A percentile compares a stretch with the other conserved stretches of the same genome.
phyloP scores from a whole-genome alignment of 2,113 vertebrate species.

The Geothlypis trichas region DNA sequence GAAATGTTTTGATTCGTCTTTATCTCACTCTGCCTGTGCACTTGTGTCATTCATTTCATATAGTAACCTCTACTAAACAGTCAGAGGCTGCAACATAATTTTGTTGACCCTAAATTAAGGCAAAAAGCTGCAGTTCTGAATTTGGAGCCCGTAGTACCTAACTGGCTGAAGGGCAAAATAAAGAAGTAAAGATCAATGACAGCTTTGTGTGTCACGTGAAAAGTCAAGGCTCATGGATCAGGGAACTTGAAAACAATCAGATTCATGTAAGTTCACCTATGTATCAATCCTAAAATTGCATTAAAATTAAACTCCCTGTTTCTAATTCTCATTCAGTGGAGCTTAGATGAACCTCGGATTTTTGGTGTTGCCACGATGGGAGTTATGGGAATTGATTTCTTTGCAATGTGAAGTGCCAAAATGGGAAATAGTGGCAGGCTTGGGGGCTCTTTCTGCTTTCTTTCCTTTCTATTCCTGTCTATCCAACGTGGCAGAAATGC shows the following conservation, averaged over 20 bases:
- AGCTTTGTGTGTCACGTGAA: accelerated
- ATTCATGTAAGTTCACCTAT: not conserved
- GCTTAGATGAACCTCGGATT: not conserved
- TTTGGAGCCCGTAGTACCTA: not conserved
- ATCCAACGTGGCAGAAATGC: not conserved
- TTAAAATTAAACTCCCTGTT: not conserved
- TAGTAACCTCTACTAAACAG: not conserved
- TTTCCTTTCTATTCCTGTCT: not conserved
- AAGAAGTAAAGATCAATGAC: not conserved
- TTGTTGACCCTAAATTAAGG: not conserved
- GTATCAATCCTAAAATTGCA: not conserved
- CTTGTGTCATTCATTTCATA: not conserved
- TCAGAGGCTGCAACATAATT: not conserved
- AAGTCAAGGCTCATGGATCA: not conserved
- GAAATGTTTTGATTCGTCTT: not conserved
- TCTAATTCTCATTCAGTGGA: not conserved
- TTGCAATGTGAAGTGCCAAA: not conserved
- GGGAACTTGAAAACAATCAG: not conserved
- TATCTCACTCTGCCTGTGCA: not conserved
- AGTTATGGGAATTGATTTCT: not conserved
- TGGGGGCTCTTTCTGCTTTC: not conserved
- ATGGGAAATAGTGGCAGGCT: not conserved
- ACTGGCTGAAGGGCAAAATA: not conserved
- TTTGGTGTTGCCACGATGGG: not conserved
- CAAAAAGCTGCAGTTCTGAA: not conserved